These are phyloP conservation scores for Dryococelus australis DNA, from an alignment of 2,888 invertebrate genomes.

Conservation along the genomic window DNA sequence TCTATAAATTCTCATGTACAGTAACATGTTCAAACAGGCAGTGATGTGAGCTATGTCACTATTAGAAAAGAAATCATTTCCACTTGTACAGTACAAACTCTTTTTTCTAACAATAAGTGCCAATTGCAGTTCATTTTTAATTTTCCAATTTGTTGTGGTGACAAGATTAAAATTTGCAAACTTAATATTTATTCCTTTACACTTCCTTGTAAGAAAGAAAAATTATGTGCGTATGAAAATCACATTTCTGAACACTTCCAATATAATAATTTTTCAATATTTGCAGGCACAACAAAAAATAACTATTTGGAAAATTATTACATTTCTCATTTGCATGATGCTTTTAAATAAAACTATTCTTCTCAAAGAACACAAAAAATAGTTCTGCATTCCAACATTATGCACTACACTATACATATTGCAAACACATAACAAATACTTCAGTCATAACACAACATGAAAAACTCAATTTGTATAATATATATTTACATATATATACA, in stretches of 20 bases:
- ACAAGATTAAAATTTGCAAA: neutral
- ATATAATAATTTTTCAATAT: neutral
- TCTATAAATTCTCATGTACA: slow-evolving; percentile 23
- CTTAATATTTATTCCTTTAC: neutral
- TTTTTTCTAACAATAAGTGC: neutral
- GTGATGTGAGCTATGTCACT: neutral
- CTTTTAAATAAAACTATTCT: neutral
- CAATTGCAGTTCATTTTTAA: neutral
- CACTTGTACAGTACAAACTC: neutral
- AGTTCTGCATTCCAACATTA: neutral
- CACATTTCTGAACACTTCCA: neutral
- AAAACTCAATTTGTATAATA: slow-evolving; percentile 6
- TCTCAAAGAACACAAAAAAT: neutral
- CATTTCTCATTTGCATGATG: neutral
- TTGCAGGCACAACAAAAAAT: neutral
- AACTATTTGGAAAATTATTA: neutral
- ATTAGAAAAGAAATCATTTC: neutral
- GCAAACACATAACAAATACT: slow-evolving; percentile 10
- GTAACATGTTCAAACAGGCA: slow-evolving; percentile 5
- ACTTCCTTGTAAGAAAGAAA: neutral
- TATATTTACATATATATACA: neutral
- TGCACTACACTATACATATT: slow-evolving; percentile 10
- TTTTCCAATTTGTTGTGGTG: neutral
- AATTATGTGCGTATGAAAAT: neutral
- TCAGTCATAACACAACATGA: slow-evolving; percentile 1